Evolutionary conservation across 2,888 invertebrate genomes (phyloP).

Genomic region (Eumacrocentrus americanus): DNA sequence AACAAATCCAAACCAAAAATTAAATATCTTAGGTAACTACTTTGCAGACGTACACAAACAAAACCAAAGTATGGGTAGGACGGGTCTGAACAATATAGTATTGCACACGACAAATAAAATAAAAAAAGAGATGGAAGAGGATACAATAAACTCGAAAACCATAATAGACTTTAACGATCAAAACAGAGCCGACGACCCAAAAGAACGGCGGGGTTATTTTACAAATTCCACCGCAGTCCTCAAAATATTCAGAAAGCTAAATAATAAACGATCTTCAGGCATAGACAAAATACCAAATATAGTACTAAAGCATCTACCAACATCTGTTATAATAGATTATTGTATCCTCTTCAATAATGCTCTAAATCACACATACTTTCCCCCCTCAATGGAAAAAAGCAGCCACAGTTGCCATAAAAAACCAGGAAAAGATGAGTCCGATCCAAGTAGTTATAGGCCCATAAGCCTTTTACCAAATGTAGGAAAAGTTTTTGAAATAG

Average conservation of each 20-base stretch:
- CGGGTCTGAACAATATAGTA: constrained; percentile 1
- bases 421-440: neutral
- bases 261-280: constrained; percentile 22
- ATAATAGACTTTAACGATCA: neutral
- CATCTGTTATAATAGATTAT: neutral
- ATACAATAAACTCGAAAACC: no score
- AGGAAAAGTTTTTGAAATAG: constrained; percentile 17
- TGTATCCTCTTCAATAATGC: constrained; percentile 4
- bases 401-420: neutral
- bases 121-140: constrained; percentile 7
- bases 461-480: constrained; percentile 34
- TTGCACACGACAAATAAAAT: constrained; percentile 1
- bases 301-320: constrained; percentile 12
- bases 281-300: constrained; percentile 16
- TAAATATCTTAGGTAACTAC: constrained; percentile 8
- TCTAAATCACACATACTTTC: constrained; percentile 2
- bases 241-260: constrained; percentile 17
- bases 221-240: neutral
- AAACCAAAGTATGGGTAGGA: constrained; percentile 2
- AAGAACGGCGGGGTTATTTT: constrained; percentile 5
- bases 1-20: neutral
- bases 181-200: constrained; percentile 9
- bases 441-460: neutral
- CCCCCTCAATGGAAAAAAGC: constrained; percentile 9
- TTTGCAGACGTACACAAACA: constrained; percentile 8